Conservation (phyloP, 2,888 invertebrate genomes). For the Hesperia comma region DNA sequence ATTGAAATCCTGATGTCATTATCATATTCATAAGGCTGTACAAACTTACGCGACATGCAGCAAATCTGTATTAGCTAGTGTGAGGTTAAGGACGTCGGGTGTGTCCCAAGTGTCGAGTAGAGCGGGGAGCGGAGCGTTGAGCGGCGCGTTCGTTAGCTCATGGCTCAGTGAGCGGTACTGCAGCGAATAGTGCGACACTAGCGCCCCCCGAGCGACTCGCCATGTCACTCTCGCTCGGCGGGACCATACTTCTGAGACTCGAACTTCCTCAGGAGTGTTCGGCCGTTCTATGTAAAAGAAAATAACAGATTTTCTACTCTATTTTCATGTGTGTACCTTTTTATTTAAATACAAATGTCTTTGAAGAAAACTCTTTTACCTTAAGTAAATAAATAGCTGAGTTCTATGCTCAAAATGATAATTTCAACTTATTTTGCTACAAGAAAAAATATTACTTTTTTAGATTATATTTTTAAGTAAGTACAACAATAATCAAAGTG, state of each 20-base stretch:
- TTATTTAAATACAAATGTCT: too few species aligned
- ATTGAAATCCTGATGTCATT: conserved; percentile 50
- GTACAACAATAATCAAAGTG: too few species aligned
- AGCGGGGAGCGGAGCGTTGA: conserved; percentile 69
- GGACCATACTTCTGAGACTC: conserved; percentile 78
- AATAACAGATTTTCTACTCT: background rate
- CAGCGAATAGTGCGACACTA: conserved; percentile 74
- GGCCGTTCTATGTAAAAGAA: conserved; percentile 64
- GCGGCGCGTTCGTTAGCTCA: conserved; percentile 63
- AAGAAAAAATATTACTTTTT: too few species aligned
- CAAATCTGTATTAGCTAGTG: conserved; percentile 73
- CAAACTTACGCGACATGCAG: conserved; percentile 75
- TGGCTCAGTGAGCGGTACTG: conserved; percentile 70
- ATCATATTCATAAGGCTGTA: conserved; percentile 54
- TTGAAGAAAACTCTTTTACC: too few species aligned
- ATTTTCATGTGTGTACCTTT: too few species aligned
- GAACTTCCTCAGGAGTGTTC: conserved; percentile 73
- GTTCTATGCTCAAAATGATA: too few species aligned
- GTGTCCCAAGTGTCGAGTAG: conserved; percentile 73
- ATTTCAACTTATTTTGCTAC: too few species aligned
- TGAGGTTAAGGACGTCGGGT: conserved; percentile 71
- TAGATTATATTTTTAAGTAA: too few species aligned
- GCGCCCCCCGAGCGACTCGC: conserved; percentile 69
- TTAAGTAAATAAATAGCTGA: too few species aligned
- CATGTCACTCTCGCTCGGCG: conserved; percentile 74